Evolutionary conservation across 2,113 vertebrate species (phyloP).

Genomic region (Benitochromis conjunctus): DNA sequence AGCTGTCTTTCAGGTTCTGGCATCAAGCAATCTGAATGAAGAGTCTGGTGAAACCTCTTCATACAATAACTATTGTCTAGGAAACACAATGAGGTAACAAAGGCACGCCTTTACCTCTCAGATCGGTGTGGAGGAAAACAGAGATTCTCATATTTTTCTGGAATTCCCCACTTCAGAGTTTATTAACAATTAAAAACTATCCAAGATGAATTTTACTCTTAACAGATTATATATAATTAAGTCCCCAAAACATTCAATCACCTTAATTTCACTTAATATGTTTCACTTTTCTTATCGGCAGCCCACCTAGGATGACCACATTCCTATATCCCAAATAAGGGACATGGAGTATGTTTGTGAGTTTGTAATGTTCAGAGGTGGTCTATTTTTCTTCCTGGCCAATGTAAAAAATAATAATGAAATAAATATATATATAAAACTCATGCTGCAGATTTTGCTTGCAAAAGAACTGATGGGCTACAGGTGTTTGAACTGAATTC

Average conservation of each 20-base stretch:
- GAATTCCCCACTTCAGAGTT: neutral
- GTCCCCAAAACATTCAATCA: neutral
- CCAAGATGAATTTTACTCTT: neutral
- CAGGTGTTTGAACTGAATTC: too few relatives aligned
- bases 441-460: too few relatives aligned
- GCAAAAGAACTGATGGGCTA: too few relatives aligned
- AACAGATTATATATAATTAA: neutral
- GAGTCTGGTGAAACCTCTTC: neutral
- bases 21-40: neutral
- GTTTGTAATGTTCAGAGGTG: neutral
- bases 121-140: neutral
- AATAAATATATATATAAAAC: neutral
- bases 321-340: neutral
- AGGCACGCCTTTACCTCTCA: neutral
- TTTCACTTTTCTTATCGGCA: rapidly evolving
- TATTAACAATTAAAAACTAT: neutral
- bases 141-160: neutral
- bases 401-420: neutral
- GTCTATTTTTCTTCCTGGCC: neutral
- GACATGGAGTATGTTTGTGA: neutral
- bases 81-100: neutral
- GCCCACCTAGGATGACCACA: neutral
- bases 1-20: neutral
- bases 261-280: neutral
- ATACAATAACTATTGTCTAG: neutral